These are phyloP conservation scores for Drosophila repletoides DNA, from an alignment of 1,140 invertebrate genomes.

Conservation along the genomic window DNA sequence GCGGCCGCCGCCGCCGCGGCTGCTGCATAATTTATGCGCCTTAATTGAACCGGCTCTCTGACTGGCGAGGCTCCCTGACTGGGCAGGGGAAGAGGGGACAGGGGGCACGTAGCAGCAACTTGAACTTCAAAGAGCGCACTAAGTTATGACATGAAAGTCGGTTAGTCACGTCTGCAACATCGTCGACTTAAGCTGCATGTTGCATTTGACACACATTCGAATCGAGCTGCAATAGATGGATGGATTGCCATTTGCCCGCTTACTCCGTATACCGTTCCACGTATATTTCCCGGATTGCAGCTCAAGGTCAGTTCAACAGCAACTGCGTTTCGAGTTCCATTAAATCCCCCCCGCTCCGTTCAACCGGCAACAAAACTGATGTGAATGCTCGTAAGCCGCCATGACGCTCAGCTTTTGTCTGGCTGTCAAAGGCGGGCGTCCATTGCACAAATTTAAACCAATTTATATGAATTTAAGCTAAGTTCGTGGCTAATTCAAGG, in stretches of 20 bases:
- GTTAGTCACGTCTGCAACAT: slow-evolving; percentile 70
- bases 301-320: slow-evolving; percentile 61
- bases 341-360: slow-evolving; percentile 36
- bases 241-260: slow-evolving; percentile 17
- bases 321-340: slow-evolving; percentile 35
- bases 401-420: slow-evolving; percentile 51
- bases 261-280: neutral
- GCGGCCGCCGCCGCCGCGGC: slow-evolving; percentile 55
- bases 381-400: too few species aligned
- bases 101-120: slow-evolving; percentile 39
- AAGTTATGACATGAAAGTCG: slow-evolving; percentile 81
- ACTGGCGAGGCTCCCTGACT: slow-evolving; percentile 31
- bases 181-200: slow-evolving; percentile 46
- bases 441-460: slow-evolving; percentile 57
- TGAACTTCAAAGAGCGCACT: slow-evolving; percentile 70
- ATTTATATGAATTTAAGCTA: slow-evolving; percentile 69
- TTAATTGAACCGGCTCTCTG: slow-evolving; percentile 68
- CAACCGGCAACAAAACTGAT: too few species aligned
- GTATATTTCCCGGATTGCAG: neutral
- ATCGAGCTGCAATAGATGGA: slow-evolving; percentile 42
- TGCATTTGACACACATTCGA: slow-evolving; percentile 79
- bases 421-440: slow-evolving; percentile 19
- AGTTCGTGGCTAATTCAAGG: slow-evolving; percentile 71
- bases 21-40: slow-evolving; percentile 75
- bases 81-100: neutral